Conservation (phyloP, 2,113 vertebrate species). For the Oxyruncus cristatus region DNA sequence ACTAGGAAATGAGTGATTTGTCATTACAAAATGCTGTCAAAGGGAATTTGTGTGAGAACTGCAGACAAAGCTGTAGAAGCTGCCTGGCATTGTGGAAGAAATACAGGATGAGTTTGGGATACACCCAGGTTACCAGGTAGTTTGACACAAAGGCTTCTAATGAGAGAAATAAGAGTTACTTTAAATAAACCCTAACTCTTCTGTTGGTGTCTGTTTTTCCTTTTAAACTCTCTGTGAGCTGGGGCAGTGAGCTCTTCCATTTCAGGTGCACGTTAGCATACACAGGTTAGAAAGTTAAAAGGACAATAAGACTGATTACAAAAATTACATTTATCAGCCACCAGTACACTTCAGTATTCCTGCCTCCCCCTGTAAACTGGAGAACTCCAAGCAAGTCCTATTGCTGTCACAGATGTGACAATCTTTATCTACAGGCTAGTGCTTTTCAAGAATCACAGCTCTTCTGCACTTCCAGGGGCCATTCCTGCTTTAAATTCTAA, state of each 20-base stretch:
- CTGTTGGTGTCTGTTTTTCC: neutral
- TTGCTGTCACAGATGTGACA: neutral
- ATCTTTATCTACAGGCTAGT: neutral
- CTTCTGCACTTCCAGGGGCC: neutral
- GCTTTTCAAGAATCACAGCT: neutral
- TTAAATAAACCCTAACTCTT: neutral
- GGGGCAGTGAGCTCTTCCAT: neutral
- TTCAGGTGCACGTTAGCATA: neutral
- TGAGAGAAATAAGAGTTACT: neutral
- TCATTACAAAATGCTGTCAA: neutral
- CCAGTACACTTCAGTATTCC: neutral
- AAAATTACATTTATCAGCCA: neutral
- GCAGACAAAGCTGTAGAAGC: neutral
- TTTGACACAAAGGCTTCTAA: neutral
- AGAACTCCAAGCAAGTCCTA: neutral
- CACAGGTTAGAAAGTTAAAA: neutral
- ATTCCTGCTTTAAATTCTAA: neutral
- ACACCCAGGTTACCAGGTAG: neutral
- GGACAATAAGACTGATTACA: neutral
- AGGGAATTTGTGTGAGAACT: neutral
- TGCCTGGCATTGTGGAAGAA: neutral
- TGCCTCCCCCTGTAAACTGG: neutral
- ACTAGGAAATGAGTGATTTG: neutral
- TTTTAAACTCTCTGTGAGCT: neutral
- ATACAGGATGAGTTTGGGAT: neutral